Evolutionary conservation across 2,888 invertebrate species (phyloP).

Genomic region (Aspidapion aeneum): DNA sequence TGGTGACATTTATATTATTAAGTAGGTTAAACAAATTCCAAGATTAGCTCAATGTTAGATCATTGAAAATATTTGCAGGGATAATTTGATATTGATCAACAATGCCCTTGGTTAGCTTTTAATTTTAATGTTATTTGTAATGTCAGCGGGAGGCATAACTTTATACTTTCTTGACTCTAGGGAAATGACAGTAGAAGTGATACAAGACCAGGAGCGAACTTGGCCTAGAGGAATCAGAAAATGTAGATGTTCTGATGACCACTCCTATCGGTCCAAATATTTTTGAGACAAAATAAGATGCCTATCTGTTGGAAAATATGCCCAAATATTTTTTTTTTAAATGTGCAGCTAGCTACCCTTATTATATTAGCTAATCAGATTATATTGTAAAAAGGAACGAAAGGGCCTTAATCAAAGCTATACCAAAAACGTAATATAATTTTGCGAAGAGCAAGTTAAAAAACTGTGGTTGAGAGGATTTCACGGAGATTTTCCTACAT

Average conservation of each 20-base stretch:
- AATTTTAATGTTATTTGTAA: not conserved
- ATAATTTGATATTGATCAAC: not conserved
- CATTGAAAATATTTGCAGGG: not conserved
- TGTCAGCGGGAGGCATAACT: no score
- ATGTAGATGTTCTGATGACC: no score
- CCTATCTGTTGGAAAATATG: no score
- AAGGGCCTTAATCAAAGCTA: constrained; percentile 7
- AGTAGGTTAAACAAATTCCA: not conserved
- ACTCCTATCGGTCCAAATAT: no score
- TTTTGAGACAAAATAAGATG: no score
- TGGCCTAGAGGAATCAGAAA: no score
- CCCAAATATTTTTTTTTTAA: no score
- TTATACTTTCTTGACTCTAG: no score
- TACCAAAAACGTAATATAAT: constrained; percentile 38
- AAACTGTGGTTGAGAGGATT: constrained; percentile 39
- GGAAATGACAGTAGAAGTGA: no score
- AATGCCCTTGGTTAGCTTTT: not conserved
- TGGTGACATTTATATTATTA: not conserved
- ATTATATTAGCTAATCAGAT: not conserved
- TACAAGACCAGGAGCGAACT: no score
- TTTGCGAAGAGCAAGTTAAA: constrained; percentile 38
- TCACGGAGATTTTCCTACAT: constrained; percentile 34
- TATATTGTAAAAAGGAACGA: constrained; percentile 1
- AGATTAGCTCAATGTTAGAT: not conserved
- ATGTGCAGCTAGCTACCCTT: not conserved